Percentiles rank a stretch among this genome's conserved stretches.
phyloP scores from a whole-genome alignment of 2,888 invertebrate genomes.

The Ecdyonurus torrentis region DNA sequence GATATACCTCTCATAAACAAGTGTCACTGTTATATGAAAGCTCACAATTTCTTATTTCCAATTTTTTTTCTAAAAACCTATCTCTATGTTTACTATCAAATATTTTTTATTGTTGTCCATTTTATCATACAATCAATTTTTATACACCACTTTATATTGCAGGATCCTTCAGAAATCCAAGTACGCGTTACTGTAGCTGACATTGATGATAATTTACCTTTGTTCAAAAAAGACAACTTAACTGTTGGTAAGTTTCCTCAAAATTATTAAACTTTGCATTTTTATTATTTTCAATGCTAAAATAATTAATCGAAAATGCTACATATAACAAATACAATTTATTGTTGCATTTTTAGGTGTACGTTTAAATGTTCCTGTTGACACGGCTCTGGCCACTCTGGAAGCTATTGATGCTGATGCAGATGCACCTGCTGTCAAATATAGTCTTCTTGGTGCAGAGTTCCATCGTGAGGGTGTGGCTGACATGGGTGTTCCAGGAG shows the following conservation, averaged over 20 bases:
- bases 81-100: background rate
- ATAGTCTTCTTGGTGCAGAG: conserved; percentile 39
- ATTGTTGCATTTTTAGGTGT: conserved; percentile 30
- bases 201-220: conserved; percentile 56
- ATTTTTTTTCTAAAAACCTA: background rate
- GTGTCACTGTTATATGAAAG: background rate
- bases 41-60: background rate
- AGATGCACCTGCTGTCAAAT: conserved; percentile 44
- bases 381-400: conserved; percentile 47
- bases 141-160: conserved; percentile 19
- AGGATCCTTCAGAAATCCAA: conserved; percentile 52
- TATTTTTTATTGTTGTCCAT: background rate
- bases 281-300: no score
- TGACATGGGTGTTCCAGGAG: conserved; percentile 15
- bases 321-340: background rate
- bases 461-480: conserved; percentile 25
- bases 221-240: conserved; percentile 42
- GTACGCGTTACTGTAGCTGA: conserved; percentile 45
- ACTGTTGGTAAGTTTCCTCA: conserved; percentile 33
- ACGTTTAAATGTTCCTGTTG: conserved; percentile 53
- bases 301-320: no score
- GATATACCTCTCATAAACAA: no score
- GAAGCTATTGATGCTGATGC: conserved; percentile 51
- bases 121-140: no score
- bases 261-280: no score